Base-by-base conservation (phyloP, 2,113 vertebrate genomes). In the Anhinga anhinga region DNA sequence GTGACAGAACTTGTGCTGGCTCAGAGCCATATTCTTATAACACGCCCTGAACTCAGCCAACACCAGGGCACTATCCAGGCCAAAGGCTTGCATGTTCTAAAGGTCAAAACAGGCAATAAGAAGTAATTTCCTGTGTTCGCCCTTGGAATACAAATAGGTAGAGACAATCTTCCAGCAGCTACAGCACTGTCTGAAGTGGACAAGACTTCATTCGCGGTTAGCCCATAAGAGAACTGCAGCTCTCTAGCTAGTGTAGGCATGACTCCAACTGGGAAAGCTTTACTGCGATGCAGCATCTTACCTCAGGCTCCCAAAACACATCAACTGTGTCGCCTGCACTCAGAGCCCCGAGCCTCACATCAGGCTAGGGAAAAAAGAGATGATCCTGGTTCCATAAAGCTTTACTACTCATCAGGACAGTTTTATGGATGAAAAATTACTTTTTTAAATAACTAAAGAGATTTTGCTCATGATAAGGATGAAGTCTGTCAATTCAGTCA, bases 321-420 rank as follows among this genome's bases (percentile, higher is more conserved):
- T 9, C 30, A 91, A 2, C 40, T 2, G 0, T 13, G n/a, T 55
- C 59, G 53, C 26, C 15, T 3, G 1, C 50, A 45, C 23, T 44
- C 15, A 40, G 36, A 85, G 34, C 14, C 52, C 27, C 2, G 0
- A 34, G 58, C 36, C 9, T 61, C 62, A 19, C 3, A 1, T 34
- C 59, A 94, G 29, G 26, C 38, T 63, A 59, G 25, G 17, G 20
- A 26, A 78, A 92, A 62, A 62, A 8, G 27, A 40, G 32, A 23
- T 22, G 12, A 69, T 59, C 15, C 36, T 69, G 14, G 47, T 44
- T 40, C 44, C 40, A 19, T 45, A 25, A 59, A 77, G 3, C 32
- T 59, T 94, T 38, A 58, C 8, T 79, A 59, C 52, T 59, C n/a
- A 50, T 66, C 5, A 49, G 34, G 13, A 71, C 14, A 61, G 34